A percentile compares a stretch with the other conserved stretches of the same genome.
phyloP scores from a whole-genome alignment of 2,888 invertebrate genomes.

The Athrips mouffetella region DNA sequence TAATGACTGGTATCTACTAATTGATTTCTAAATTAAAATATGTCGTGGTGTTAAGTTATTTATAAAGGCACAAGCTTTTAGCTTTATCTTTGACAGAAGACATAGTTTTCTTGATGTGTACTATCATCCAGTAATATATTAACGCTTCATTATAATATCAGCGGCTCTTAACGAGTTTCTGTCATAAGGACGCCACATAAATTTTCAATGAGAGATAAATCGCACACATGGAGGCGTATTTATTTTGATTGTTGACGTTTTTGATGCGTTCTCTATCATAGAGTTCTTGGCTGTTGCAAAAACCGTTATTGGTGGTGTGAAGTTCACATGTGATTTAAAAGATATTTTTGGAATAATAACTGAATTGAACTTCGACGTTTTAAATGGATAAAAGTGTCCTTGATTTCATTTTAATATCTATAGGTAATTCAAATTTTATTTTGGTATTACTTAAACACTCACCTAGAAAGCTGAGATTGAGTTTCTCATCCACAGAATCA shows the following conservation, averaged over 20 bases:
- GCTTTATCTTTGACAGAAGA: slow-evolving; percentile 22
- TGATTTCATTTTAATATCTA: too few relatives aligned
- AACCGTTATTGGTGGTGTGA: neutral
- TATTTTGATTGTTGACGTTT: neutral
- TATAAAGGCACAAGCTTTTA: slow-evolving; percentile 20
- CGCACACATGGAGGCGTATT: neutral
- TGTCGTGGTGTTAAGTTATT: slow-evolving; percentile 18
- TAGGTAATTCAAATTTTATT: neutral
- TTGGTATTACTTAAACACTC: slow-evolving; percentile 30
- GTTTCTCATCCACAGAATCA: slow-evolving; percentile 68
- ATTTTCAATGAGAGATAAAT: slow-evolving; percentile 16
- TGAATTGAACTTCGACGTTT: too few relatives aligned
- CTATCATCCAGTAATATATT: slow-evolving; percentile 28
- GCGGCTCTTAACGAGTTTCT: slow-evolving; percentile 22
- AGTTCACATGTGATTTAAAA: neutral
- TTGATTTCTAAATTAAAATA: neutral
- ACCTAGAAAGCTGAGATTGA: slow-evolving; percentile 76
- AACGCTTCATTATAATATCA: slow-evolving; percentile 26
- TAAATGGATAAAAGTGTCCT: too few relatives aligned
- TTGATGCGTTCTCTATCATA: neutral
- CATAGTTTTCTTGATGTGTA: slow-evolving; percentile 28
- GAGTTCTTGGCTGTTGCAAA: neutral
- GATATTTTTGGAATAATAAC: too few relatives aligned
- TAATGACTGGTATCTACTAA: neutral
- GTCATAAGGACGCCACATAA: slow-evolving; percentile 2